Evolutionary conservation across 2,888 invertebrate genomes (phyloP).

Genomic region (Xiphydria camelus): DNA sequence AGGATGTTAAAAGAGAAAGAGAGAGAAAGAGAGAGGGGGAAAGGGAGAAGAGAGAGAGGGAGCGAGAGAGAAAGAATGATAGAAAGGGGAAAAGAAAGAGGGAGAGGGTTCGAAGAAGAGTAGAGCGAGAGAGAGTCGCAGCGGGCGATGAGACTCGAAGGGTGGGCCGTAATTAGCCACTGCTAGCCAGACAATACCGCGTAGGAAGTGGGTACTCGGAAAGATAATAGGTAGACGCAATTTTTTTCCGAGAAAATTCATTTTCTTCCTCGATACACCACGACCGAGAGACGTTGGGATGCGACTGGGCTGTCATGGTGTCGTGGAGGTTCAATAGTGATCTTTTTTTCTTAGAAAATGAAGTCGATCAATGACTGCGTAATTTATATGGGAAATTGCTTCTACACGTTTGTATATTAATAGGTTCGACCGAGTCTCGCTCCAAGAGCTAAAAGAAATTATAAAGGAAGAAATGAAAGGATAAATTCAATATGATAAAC

Average conservation of each 20-base stretch:
- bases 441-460: too few species aligned
- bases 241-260: constrained; percentile 9
- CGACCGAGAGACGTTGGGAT: not conserved
- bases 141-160: constrained; percentile 14
- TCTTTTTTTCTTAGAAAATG: too few species aligned
- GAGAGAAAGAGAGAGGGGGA: constrained; percentile 17
- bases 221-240: constrained; percentile 11
- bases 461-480: too few species aligned
- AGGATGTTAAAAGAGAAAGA: too few species aligned
- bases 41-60: constrained; percentile 14
- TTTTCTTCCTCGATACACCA: not conserved
- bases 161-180: constrained; percentile 32
- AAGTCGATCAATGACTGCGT: too few species aligned
- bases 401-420: too few species aligned
- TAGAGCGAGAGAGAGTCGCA: constrained; percentile 10
- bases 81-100: constrained; percentile 24
- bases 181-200: constrained; percentile 28
- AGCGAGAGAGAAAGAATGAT: constrained; percentile 19
- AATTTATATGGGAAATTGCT: too few species aligned
- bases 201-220: constrained; percentile 14
- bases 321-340: too few species aligned
- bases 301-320: too few species aligned
- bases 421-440: too few species aligned
- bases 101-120: constrained; percentile 11
- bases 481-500: too few species aligned